Evolutionary conservation across 1,140 invertebrate genomes (phyloP).

Genomic region (Laupala kohalensis): DNA sequence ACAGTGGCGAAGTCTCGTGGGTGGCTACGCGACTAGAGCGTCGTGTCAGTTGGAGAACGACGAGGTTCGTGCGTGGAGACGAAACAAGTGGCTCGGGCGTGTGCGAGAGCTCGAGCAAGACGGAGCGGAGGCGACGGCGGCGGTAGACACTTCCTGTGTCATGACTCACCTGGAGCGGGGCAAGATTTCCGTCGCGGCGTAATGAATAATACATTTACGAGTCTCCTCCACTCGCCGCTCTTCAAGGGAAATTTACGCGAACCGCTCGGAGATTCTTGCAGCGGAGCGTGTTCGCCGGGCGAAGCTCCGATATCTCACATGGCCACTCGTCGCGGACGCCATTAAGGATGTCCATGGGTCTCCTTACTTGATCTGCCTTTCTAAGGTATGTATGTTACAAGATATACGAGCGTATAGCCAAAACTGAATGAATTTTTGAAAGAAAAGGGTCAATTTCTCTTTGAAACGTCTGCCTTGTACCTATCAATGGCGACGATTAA

Average conservation of each 20-base stretch:
- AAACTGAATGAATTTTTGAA: no score
- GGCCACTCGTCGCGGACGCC: no score
- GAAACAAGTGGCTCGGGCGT: background rate
- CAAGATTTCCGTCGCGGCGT: background rate
- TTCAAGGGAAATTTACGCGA: background rate
- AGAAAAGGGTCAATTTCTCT: no score
- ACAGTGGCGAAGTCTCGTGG: no score
- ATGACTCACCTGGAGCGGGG: background rate
- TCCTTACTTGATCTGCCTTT: no score
- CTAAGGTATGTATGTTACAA: no score
- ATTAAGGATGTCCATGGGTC: background rate
- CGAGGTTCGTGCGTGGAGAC: background rate
- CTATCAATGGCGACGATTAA: no score
- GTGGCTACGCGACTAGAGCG: background rate
- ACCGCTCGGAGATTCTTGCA: background rate
- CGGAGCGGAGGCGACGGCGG: no score
- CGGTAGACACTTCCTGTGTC: background rate
- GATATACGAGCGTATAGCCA: no score
- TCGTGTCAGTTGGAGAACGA: background rate
- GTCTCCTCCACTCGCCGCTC: background rate
- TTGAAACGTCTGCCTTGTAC: no score
- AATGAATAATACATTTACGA: background rate
- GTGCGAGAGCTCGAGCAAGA: background rate
- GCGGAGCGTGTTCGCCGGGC: background rate
- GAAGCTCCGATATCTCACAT: background rate